Evolutionary conservation across 2,797 vertebrate genomes (phyloP).

Genomic region (Sylvia borin): DNA sequence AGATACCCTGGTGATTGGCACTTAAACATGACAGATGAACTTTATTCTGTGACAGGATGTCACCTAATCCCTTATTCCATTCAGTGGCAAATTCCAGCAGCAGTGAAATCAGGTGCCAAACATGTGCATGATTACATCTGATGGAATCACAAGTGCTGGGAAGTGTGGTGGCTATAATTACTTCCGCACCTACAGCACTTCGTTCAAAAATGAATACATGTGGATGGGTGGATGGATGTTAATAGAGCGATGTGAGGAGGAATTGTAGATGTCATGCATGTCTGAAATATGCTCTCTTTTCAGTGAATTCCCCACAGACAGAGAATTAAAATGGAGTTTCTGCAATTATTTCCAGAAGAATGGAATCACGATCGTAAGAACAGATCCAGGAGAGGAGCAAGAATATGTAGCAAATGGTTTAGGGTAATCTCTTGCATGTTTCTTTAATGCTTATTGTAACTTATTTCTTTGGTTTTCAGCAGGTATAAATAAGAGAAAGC

Average conservation of each 20-base stretch:
- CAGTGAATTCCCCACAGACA: neutral
- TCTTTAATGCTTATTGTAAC: constrained; percentile 2
- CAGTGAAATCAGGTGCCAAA: neutral
- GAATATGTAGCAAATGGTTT: neutral
- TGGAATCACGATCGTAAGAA: neutral
- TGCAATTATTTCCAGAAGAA: constrained; percentile 25
- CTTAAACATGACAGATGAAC: neutral
- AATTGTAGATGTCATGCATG: neutral
- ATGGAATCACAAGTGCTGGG: neutral
- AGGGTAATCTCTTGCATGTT: constrained; percentile 18
- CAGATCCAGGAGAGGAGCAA: neutral
- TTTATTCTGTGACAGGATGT: neutral
- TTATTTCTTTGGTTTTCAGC: constrained; percentile 1
- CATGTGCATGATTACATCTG: neutral
- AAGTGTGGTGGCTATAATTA: neutral
- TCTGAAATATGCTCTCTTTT: neutral
- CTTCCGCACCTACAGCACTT: neutral
- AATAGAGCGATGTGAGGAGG: neutral
- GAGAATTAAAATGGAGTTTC: neutral
- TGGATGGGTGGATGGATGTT: neutral
- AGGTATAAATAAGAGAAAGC: constrained; percentile 47
- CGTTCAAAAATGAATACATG: neutral
- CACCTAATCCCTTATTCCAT: neutral
- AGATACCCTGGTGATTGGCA: neutral
- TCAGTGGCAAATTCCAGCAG: neutral